phyloP scores from a whole-genome alignment of 2,888 invertebrate genomes.

The Andrena bicolor region DNA sequence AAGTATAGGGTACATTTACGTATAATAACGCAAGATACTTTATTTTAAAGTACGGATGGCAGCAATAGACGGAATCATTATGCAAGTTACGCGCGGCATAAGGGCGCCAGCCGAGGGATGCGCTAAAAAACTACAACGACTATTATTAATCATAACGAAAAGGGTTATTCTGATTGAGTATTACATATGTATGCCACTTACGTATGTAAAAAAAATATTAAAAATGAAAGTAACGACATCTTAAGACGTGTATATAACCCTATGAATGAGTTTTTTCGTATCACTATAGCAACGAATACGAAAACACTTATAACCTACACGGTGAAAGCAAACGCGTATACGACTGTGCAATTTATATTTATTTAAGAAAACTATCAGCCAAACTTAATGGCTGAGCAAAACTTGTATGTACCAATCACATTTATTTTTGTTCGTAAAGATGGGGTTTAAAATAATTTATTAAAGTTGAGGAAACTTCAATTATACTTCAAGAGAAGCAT shows the following conservation, averaged over 20 bases:
- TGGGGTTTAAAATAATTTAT: neutral
- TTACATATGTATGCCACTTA: neutral
- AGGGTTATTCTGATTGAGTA: too few relatives aligned
- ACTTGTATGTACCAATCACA: constrained; percentile 51
- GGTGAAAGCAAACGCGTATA: constrained; percentile 12
- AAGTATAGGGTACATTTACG: too few relatives aligned
- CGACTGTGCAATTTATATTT: constrained; percentile 1
- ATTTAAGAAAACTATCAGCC: neutral
- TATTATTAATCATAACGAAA: too few relatives aligned
- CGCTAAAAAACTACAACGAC: too few relatives aligned
- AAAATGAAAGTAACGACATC: neutral
- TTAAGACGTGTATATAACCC: neutral
- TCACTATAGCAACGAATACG: constrained; percentile 62
- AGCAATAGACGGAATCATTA: too few relatives aligned
- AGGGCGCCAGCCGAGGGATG: too few relatives aligned
- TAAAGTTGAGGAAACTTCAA: neutral
- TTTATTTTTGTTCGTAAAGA: neutral
- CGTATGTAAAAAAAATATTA: neutral
- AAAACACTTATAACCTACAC: constrained; percentile 68
- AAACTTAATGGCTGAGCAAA: constrained; percentile 55
- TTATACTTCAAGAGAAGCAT: neutral
- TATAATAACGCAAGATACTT: too few relatives aligned
- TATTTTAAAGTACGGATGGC: too few relatives aligned
- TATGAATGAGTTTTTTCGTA: neutral
- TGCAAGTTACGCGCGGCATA: too few relatives aligned